Evolutionary conservation across 2,113 vertebrate species (phyloP), one percentile per base, ranked within the genome.

Genomic region (Galeopterus variegatus): DNA sequence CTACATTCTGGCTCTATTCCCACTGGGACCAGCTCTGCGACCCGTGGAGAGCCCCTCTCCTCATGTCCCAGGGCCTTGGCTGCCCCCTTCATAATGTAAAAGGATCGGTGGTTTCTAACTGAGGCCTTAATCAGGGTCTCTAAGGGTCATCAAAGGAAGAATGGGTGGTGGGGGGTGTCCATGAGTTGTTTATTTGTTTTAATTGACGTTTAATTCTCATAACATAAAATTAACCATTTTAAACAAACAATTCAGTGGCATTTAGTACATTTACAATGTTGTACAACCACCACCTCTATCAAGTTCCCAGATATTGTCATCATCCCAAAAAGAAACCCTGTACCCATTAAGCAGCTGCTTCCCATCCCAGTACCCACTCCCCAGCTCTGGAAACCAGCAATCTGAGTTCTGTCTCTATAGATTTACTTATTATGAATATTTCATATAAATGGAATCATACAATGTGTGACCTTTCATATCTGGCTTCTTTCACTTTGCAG

Each of bases 171-270:
- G 24, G 45, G 11, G 9, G 6, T 41, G 7, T 24, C 56, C 31
- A 36, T 54, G 10, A 67, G 45, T 28, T 50, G 21, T n/a, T 52
- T 76, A 28, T 89, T 52, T 76, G 33, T 89, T 79, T 81, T 82
- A 28, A 52, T 26, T 83, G 60, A 87, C 58, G 28, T 72, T 2
- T 81, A 75, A 67, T 56, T 87, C 56, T 65, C 28, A n/a, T 41
- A 92, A 87, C 58, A 82, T 75, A 73, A 95, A 73, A 64, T 72
- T 79, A 79, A 87, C 62, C 52, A 41, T 62, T 52, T 72, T 62
- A 80, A 94, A 24, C 33, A 28, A 91, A 72, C 23, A 50, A 58
- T 65, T 87, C 50, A 11, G 70, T 41, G 81, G 41, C 19, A 28
- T 70, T 85, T 72, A 54, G 54, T 28, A 13, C 72, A 64, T 72